Evolutionary conservation across 1,140 invertebrate genomes (phyloP).

Genomic region (Cotesia chilonis): DNA sequence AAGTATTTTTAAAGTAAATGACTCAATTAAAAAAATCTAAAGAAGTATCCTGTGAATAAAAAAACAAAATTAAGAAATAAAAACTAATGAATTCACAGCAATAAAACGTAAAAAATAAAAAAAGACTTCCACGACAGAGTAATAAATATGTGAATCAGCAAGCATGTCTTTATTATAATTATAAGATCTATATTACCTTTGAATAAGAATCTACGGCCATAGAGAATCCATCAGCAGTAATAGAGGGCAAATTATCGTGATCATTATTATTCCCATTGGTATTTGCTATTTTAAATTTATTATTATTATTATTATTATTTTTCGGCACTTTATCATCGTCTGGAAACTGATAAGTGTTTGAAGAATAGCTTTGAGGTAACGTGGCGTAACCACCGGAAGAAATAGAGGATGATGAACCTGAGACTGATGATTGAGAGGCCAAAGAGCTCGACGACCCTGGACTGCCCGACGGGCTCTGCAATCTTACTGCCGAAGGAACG

Average conservation of each 20-base stretch:
- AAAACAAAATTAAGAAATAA: no score
- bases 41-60: no score
- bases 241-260: conserved; percentile 21
- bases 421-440: conserved; percentile 17
- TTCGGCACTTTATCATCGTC: conserved; percentile 17
- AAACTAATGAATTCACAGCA: no score
- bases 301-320: not conserved
- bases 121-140: no score
- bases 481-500: conserved; percentile 47
- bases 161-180: not conserved
- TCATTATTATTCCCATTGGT: not conserved
- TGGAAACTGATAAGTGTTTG: conserved; percentile 40
- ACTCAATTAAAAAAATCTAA: no score
- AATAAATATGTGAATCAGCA: no score
- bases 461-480: not conserved
- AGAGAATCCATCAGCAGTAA: conserved; percentile 30
- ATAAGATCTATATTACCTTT: conserved; percentile 19
- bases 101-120: not conserved
- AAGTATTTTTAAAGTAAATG: no score
- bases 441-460: not conserved
- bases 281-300: not conserved
- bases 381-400: conserved; percentile 33
- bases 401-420: conserved; percentile 25
- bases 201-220: conserved; percentile 30
- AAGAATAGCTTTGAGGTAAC: conserved; percentile 38